Evolutionary conservation across 2,113 vertebrate species (phyloP).

Genomic region (Syrmaticus mikado): DNA sequence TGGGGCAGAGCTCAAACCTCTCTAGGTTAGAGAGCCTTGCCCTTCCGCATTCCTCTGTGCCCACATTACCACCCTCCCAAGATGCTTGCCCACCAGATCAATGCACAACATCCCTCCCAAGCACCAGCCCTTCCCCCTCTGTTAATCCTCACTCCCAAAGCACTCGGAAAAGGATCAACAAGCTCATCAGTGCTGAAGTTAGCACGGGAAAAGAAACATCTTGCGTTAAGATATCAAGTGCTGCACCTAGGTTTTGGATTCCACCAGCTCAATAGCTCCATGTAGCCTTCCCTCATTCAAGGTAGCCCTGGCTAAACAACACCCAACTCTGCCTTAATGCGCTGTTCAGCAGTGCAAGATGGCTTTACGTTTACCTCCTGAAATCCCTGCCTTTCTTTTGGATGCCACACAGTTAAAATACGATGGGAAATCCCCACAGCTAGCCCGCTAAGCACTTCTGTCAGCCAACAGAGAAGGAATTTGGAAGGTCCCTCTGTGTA

Average conservation of each 20-base stretch:
- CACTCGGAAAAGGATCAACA: background rate
- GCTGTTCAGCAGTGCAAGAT: background rate
- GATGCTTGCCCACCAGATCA: background rate
- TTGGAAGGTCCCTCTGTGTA: background rate
- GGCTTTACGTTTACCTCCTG: background rate
- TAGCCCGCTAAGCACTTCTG: background rate
- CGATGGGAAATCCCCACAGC: background rate
- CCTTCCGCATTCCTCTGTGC: background rate
- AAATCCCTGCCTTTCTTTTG: background rate
- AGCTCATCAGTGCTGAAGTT: background rate
- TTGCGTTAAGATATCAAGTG: background rate
- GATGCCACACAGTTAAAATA: background rate
- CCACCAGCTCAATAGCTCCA: background rate
- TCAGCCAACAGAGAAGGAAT: background rate
- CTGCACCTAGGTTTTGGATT: background rate
- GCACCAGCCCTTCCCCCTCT: background rate
- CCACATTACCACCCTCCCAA: background rate
- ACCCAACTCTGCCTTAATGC: background rate
- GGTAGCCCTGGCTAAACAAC: background rate
- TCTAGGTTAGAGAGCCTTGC: background rate
- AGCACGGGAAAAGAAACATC: background rate
- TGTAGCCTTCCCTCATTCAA: background rate
- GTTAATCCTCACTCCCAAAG: background rate
- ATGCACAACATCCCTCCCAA: background rate
- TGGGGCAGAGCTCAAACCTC: background rate